Conservation (phyloP, 2,797 vertebrate species). For the Thamnophis elegans region DNA sequence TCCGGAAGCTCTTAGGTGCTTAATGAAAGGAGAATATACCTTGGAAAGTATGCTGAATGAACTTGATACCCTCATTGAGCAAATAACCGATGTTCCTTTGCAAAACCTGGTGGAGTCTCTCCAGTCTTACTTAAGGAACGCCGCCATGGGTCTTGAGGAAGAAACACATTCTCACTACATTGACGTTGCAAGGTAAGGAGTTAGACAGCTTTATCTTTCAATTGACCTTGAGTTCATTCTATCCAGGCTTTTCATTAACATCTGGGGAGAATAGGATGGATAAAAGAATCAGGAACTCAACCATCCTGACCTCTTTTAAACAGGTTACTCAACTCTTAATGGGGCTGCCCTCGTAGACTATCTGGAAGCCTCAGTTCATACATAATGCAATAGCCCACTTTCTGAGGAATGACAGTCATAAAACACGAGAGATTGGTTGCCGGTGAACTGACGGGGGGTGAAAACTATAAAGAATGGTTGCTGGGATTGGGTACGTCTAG, state of each 20-base stretch:
- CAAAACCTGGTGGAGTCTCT: constrained; percentile 87
- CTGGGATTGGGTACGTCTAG: no score
- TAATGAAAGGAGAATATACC: constrained; percentile 93
- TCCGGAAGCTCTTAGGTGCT: constrained; percentile 92
- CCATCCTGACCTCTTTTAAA: not conserved
- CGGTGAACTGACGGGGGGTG: not conserved
- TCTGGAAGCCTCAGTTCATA: not conserved
- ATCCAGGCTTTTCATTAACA: not conserved
- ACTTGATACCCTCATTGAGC: constrained; percentile 90
- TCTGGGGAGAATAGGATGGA: not conserved
- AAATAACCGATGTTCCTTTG: constrained; percentile 88
- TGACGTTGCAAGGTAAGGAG: constrained; percentile 85
- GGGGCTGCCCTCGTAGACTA: not conserved
- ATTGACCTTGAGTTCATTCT: not conserved
- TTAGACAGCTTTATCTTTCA: not conserved
- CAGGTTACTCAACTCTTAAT: not conserved
- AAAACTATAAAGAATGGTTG: no score
- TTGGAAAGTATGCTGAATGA: constrained; percentile 92
- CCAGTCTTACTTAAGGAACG: constrained; percentile 81
- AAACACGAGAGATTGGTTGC: not conserved
- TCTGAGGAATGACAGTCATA: not conserved
- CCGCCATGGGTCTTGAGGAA: constrained; percentile 85
- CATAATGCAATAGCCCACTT: not conserved
- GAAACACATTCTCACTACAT: constrained; percentile 87
- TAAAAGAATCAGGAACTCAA: not conserved